Percentiles rank a stretch among this genome's conserved stretches.
Evolutionary conservation across 2,797 vertebrate genomes (phyloP).

Genomic region (Crossoptilon crossoptilon): DNA sequence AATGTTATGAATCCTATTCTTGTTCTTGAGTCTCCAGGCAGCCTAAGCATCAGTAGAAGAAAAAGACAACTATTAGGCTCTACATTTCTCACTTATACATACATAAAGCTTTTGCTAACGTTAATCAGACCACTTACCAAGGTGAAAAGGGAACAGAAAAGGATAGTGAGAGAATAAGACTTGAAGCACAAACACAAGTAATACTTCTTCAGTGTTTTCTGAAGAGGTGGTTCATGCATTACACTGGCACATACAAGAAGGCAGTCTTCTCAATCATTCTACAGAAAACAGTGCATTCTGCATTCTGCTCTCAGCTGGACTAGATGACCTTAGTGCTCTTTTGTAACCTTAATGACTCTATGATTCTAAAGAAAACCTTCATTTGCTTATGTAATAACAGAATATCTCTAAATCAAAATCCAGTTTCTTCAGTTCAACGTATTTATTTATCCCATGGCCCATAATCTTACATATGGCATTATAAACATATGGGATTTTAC

Average conservation of each 20-base stretch:
- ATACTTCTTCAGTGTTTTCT: background rate
- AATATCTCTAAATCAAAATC: background rate
- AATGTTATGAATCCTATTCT: constrained; percentile 96
- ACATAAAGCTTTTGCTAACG: background rate
- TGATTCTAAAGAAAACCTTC: rapidly evolving
- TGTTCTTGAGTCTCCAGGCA: constrained; percentile 93
- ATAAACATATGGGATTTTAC: background rate
- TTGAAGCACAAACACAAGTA: background rate
- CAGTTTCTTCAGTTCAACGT: background rate
- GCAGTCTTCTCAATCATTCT: background rate
- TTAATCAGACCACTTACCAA: background rate
- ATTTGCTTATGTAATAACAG: background rate
- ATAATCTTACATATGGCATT: background rate
- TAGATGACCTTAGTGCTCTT: background rate
- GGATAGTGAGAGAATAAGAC: background rate
- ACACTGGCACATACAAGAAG: background rate
- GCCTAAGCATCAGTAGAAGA: constrained; percentile 78
- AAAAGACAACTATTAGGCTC: constrained; percentile 18
- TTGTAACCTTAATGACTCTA: background rate
- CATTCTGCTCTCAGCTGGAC: background rate
- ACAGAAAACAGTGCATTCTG: rapidly evolving
- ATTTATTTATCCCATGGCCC: background rate
- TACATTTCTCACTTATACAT: background rate
- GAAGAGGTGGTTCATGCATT: background rate
- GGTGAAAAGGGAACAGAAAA: background rate